Evolutionary conservation across 64 coral and sea anemone species (phyloP).

Genomic region (Stichodactyla mertensii): DNA sequence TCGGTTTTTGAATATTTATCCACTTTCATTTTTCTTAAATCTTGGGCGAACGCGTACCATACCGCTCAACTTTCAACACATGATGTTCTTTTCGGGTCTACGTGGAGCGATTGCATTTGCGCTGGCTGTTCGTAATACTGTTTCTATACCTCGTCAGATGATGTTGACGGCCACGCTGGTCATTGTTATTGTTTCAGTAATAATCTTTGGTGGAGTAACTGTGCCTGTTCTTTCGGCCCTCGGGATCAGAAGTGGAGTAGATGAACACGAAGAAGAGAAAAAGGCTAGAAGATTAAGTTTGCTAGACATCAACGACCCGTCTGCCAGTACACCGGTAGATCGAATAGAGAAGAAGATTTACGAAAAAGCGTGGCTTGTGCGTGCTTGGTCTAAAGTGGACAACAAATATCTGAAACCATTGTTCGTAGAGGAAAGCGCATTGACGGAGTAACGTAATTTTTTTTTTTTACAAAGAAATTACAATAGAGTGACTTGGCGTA

Average conservation of each 20-base stretch:
- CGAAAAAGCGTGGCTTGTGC: constrained; percentile 91
- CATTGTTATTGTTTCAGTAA: constrained; percentile 91
- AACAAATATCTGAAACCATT: constrained; percentile 95
- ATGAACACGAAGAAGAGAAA: constrained; percentile 80
- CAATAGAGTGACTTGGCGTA: too few species aligned
- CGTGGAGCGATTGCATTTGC: constrained; percentile 97
- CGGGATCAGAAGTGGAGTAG: constrained; percentile 83
- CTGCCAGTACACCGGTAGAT: constrained; percentile 82
- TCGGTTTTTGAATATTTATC: constrained; percentile 76
- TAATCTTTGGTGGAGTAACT: constrained; percentile 77
- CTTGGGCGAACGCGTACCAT: constrained; percentile 86
- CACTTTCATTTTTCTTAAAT: constrained; percentile 76
- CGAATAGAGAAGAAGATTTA: constrained; percentile 92
- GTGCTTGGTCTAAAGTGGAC: constrained; percentile 91
- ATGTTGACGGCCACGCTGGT: constrained; percentile 93
- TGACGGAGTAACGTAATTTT: not conserved
- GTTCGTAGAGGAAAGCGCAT: constrained; percentile 87
- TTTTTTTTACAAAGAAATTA: too few species aligned
- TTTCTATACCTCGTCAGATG: constrained; percentile 97
- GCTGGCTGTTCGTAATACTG: constrained; percentile 88
- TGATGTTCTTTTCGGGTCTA: constrained; percentile 94
- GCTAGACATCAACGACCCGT: constrained; percentile 93
- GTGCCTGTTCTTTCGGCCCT: constrained; percentile 72
- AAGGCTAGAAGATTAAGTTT: constrained; percentile 82
- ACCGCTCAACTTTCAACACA: constrained; percentile 79